Conservation (phyloP, 1,140 invertebrate genomes). For the Danaus melanippus region DNA sequence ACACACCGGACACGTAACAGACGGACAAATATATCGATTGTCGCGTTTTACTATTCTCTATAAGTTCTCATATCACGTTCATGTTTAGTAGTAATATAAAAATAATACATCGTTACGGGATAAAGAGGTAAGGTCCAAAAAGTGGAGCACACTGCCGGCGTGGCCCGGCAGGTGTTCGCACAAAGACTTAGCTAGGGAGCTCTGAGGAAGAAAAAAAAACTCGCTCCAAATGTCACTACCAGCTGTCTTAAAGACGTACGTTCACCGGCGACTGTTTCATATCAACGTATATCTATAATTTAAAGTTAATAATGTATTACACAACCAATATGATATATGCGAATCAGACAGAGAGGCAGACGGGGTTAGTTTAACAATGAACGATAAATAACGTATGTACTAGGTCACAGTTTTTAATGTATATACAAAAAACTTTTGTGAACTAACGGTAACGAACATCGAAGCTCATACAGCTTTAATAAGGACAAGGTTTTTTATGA, state of each 20-base stretch:
- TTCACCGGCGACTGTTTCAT: slow-evolving; percentile 7
- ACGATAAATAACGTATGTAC: neutral
- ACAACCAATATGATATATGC: slow-evolving; percentile 5
- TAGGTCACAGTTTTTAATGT: no score
- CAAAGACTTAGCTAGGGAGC: slow-evolving; percentile 45
- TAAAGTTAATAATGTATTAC: neutral
- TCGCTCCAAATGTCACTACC: slow-evolving; percentile 55
- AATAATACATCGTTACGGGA: no score
- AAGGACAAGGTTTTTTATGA: slow-evolving; percentile 1
- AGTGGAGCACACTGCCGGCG: slow-evolving; percentile 8
- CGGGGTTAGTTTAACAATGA: slow-evolving; percentile 5
- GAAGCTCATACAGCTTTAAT: slow-evolving; percentile 1
- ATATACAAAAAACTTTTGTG: slow-evolving; percentile 5
- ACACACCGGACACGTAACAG: no score
- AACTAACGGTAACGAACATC: neutral
- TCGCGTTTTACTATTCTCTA: no score
- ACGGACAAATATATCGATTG: no score
- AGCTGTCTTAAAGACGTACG: slow-evolving; percentile 49
- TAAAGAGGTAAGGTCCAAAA: no score
- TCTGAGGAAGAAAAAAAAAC: slow-evolving; percentile 38
- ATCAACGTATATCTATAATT: neutral
- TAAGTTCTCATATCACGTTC: no score
- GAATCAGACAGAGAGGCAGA: slow-evolving; percentile 4
- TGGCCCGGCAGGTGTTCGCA: slow-evolving; percentile 55
- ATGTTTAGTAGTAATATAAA: no score